Conservation (phyloP, 2,888 invertebrate species). For the Nymphalis c-album region DNA sequence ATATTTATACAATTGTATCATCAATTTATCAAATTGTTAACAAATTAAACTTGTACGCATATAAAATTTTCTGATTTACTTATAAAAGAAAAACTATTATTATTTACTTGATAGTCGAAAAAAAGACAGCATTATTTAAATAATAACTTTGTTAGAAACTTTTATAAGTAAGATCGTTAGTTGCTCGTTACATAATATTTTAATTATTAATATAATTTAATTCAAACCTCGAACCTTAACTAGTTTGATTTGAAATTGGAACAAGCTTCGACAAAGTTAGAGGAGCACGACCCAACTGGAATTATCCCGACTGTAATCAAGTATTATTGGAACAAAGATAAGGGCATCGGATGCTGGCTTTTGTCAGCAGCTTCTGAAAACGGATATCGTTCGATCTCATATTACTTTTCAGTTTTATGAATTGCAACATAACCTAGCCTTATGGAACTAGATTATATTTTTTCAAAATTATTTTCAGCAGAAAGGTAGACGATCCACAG, state of each 20-base stretch:
- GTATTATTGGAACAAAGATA: slow-evolving; percentile 25
- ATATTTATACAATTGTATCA: no score
- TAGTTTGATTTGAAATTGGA: slow-evolving; percentile 2
- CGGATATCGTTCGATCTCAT: slow-evolving; percentile 12
- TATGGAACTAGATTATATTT: background rate
- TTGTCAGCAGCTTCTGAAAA: slow-evolving; percentile 20
- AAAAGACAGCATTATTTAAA: no score
- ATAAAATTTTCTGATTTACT: no score
- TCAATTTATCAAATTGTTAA: no score
- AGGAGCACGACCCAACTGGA: slow-evolving; percentile 10
- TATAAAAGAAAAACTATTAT: no score
- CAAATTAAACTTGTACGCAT: no score
- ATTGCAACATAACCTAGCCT: background rate
- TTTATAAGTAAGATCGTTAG: no score
- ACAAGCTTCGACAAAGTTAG: slow-evolving; percentile 1
- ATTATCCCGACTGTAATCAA: slow-evolving; percentile 19
- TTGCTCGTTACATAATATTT: no score
- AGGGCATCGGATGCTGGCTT: slow-evolving; percentile 18
- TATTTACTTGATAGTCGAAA: no score
- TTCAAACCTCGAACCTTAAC: background rate
- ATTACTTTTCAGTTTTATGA: slow-evolving; percentile 11
- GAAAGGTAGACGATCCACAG: no score
- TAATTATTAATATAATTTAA: background rate
- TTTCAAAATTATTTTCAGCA: no score
- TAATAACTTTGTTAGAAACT: no score